phyloP scores from a whole-genome alignment of 2,888 invertebrate genomes.

The Agriopis leucophaearia region DNA sequence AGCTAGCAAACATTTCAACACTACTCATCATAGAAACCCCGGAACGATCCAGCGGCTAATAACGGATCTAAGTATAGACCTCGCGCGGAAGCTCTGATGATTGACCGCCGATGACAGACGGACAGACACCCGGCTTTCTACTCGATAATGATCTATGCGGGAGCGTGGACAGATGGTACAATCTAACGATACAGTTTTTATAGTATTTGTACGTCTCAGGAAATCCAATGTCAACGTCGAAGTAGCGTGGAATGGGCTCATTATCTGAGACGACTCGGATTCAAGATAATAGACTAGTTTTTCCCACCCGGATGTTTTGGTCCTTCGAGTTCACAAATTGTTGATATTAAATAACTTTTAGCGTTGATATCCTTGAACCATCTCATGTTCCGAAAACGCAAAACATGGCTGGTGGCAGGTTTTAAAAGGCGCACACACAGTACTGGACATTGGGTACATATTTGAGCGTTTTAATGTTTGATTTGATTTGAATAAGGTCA shows the following conservation, averaged over 20 bases:
- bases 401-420: too few species aligned
- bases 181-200: constrained; percentile 30
- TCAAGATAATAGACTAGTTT: too few species aligned
- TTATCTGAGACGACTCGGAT: background rate
- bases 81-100: constrained; percentile 44
- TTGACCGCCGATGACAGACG: constrained; percentile 48
- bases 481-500: too few species aligned
- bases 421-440: too few species aligned
- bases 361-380: too few species aligned
- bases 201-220: constrained; percentile 1
- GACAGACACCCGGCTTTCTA: constrained; percentile 43
- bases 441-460: too few species aligned
- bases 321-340: too few species aligned
- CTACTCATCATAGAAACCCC: constrained; percentile 24
- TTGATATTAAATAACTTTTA: too few species aligned
- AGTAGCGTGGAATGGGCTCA: background rate
- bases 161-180: constrained; percentile 25
- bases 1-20: constrained; percentile 15
- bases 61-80: constrained; percentile 45
- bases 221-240: constrained; percentile 13
- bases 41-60: constrained; percentile 34
- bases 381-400: too few species aligned
- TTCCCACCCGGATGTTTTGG: too few species aligned
- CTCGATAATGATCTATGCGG: constrained; percentile 29
- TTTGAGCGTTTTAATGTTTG: too few species aligned